Evolutionary conservation across 2,888 invertebrate species (phyloP).

Genomic region (Spatulosminthurus flaviceps): DNA sequence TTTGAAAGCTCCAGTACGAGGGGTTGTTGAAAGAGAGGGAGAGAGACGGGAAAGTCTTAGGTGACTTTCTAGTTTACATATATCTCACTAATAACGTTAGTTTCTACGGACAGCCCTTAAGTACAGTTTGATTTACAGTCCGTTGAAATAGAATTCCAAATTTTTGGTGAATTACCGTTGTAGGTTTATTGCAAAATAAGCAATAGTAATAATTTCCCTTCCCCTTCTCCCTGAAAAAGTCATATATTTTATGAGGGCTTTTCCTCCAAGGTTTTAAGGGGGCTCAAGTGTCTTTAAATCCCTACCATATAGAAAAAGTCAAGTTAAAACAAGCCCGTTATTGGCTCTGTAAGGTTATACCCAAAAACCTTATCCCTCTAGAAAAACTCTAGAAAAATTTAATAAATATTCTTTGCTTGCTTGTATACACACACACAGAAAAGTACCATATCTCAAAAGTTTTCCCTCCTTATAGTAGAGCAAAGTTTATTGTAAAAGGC

Average conservation of each 20-base stretch:
- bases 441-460: too few species aligned
- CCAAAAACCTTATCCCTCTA: too few species aligned
- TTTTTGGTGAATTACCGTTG: constrained; percentile 8
- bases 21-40: neutral
- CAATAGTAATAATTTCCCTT: neutral
- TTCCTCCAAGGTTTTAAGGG: neutral
- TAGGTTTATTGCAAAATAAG: neutral
- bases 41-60: too few species aligned
- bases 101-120: neutral
- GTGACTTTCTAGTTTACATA: too few species aligned
- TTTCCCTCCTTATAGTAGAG: too few species aligned
- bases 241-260: constrained; percentile 6
- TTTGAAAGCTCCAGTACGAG: too few species aligned
- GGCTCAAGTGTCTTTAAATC: neutral
- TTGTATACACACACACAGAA: too few species aligned
- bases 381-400: too few species aligned
- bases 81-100: neutral
- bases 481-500: too few species aligned
- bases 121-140: constrained; percentile 10
- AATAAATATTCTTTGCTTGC: too few species aligned
- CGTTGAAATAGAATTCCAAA: constrained; percentile 5
- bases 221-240: neutral
- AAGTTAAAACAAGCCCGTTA: neutral
- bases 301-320: neutral
- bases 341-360: too few species aligned